These are phyloP conservation scores for Orussus abietinus DNA, from an alignment of 1,140 invertebrate genomes.

Conservation along the genomic window DNA sequence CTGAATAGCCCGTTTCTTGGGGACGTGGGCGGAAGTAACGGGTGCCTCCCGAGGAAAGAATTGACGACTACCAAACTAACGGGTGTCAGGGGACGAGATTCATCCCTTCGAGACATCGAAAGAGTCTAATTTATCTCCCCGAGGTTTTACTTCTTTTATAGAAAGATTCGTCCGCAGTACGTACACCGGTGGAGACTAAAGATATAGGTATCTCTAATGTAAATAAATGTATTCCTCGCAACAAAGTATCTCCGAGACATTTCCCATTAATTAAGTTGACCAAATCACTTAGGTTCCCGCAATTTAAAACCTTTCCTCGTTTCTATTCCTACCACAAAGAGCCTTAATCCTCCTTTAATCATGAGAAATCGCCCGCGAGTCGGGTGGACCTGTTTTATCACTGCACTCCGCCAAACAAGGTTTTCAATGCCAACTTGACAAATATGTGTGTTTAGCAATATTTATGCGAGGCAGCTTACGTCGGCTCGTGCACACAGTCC, in stretches of 20 bases:
- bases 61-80: background rate
- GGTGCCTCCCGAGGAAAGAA: background rate
- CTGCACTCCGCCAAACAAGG: constrained; percentile 14
- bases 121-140: too few species aligned
- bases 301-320: background rate
- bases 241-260: too few species aligned
- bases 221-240: too few species aligned
- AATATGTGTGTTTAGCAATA: constrained; percentile 32
- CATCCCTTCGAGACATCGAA: too few species aligned
- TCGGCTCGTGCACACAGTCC: constrained; percentile 27
- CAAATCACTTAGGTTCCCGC: too few species aligned
- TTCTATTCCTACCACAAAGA: constrained; percentile 17
- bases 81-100: too few species aligned
- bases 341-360: constrained; percentile 30
- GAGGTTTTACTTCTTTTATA: too few species aligned
- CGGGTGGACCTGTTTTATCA: constrained; percentile 13
- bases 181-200: too few species aligned
- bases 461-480: constrained; percentile 36
- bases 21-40: background rate
- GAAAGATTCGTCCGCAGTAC: too few species aligned
- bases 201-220: too few species aligned
- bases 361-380: constrained; percentile 28
- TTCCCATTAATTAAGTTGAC: too few species aligned
- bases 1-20: background rate
- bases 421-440: constrained; percentile 29